Evolutionary conservation across 2,113 vertebrate species (phyloP), one percentile per base, ranked within the genome.

Genomic region (Cavia porcellus): DNA sequence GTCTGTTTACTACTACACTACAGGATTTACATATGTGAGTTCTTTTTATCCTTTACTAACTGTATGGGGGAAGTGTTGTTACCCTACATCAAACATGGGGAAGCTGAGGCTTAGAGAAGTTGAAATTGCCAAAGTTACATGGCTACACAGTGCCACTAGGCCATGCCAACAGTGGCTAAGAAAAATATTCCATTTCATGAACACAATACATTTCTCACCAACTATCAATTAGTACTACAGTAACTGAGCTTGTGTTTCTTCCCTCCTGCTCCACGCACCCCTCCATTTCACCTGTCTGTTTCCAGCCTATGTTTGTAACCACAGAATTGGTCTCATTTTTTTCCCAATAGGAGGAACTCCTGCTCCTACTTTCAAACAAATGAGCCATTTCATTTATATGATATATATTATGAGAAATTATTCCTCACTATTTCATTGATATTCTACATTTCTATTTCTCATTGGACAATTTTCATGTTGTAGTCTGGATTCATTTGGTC

Each of bases 401-500:
- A 30, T 77, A 0, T 11, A 8, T 42, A 55, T 55, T 93, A 52
- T 62, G 32, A 92, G 64, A 92, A 77, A 94, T 61, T 45, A 91
- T 50, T 83, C 13, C 20, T 55, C 91, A 90, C 70, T 50, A 86
- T 86, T 96, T 81, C 52, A 81, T 4, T 68, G n/a, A 86, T 80
- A 14, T 9, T 82, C 28, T 92, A 35, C 28, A 61, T 66, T 80
- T 93, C 75, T 86, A 32, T 61, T 96, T 90, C 45, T 25, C 70
- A 94, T 0, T 74, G 52, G 50, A 75, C 50, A 90, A 90, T 72
- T 89, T 86, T 89, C 64, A 72, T 55, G 61, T 28, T 72, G 7
- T 84, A 85, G 64, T 91, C 95, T 90, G 55, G 4, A 92, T 92
- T 95, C 84, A 89, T 64, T 80, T 59, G 35, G 35, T 91, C 61